Evolutionary conservation across 2,113 vertebrate genomes (phyloP).

Genomic region (Gorsachius goisagi): DNA sequence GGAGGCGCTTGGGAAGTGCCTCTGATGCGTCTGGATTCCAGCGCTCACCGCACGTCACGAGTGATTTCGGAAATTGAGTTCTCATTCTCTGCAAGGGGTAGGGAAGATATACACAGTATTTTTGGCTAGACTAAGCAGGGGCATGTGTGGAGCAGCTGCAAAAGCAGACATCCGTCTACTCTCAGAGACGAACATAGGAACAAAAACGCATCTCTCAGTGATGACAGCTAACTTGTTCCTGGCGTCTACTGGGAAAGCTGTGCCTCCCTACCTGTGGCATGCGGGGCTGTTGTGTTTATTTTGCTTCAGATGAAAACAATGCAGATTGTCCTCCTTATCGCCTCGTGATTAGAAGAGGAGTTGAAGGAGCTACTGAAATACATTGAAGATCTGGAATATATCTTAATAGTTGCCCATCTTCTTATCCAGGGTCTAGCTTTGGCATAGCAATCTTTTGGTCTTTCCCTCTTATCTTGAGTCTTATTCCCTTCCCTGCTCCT

Average conservation of each 20-base stretch:
- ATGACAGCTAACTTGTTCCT: constrained; percentile 6
- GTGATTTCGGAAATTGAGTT: constrained; percentile 23
- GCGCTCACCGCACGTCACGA: not conserved
- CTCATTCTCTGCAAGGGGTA: constrained; percentile 47
- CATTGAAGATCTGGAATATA: not conserved
- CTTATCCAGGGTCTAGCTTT: not conserved
- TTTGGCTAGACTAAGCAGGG: not conserved
- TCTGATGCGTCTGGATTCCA: not conserved
- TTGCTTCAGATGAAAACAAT: not conserved
- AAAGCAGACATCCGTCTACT: constrained; percentile 15
- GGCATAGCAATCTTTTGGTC: not conserved
- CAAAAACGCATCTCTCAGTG: not conserved
- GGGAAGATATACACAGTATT: not conserved
- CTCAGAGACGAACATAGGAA: not conserved
- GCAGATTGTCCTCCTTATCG: not conserved
- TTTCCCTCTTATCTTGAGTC: not conserved
- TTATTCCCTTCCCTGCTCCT: not conserved
- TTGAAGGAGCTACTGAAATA: not conserved
- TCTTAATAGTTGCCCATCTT: not conserved
- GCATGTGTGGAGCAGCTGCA: constrained; percentile 56
- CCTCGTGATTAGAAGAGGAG: not conserved
- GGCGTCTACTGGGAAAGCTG: not conserved
- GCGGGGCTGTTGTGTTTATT: not conserved
- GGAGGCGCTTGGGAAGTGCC: not conserved
- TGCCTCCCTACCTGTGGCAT: not conserved